Evolutionary conservation across 2,888 invertebrate species (phyloP), one percentile per base, ranked within the genome.

Genomic region (Tipula unca): DNA sequence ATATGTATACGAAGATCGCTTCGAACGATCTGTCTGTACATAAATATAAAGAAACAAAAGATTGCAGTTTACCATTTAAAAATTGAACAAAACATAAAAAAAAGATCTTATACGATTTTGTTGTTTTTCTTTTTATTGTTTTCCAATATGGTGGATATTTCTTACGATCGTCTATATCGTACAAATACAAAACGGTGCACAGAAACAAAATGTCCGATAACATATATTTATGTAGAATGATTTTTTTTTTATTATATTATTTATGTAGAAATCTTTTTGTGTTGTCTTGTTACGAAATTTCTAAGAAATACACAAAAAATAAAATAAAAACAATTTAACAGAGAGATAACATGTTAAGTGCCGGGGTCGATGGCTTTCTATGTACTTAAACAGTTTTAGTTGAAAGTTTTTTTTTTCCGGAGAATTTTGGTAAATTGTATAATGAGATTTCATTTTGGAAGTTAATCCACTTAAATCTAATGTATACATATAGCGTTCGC

Each of bases 181-280:
- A 6, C 17, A 54, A 39, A 54, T 13, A 69, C 69, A 69, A 69
- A 69, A 20, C 69, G 69, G 25, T 69, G 69, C 69, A 69, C 69
- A 69, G 8, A 54, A 25, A 69, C 69, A 69, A 69, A 69, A 69
- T 25, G 25, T 69, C 25, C 69, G 69, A 69, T 69, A 69, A 69
- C 69, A 69, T 69, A 69, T 69, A 69, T 69, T 69, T 69, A 69
- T 69, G 69, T 69, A 69, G 69, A 69, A 69, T 69, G 69, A 20
- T 69, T 69, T 69, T 69, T 32, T 32, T 3, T 32, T 32, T 32
- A 6, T 32, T 32, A 32, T 32, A 3, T 32, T 69, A 25, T 69
- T 69, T 69, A 69, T 69, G 69, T 69, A 69, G 69, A 69, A 69
- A 69, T 69, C 69, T 69, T 69, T 69, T 69, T 69, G 69, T 69